Conservation (phyloP, 1,140 invertebrate genomes). For the Drosophila mojavensis region DNA sequence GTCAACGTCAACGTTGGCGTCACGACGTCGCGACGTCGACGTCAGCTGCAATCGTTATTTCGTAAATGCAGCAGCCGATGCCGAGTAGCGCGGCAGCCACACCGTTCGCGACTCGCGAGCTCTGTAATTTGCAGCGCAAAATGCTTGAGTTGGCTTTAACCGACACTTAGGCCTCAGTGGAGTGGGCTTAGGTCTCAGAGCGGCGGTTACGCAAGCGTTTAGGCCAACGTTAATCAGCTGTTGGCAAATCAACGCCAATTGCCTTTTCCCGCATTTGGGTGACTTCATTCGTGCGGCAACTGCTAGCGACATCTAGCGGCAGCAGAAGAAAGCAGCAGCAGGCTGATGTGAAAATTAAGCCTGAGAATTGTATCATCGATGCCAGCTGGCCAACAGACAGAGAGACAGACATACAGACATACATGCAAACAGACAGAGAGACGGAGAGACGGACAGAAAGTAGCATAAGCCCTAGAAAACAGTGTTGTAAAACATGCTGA, state of each 20-base stretch:
- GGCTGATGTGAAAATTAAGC: constrained; percentile 64
- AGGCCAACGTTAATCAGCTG: constrained; percentile 53
- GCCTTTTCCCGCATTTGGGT: not conserved
- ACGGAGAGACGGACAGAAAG: constrained; percentile 4
- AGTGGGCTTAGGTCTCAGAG: not conserved
- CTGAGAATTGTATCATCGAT: constrained; percentile 53
- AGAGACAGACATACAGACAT: not conserved
- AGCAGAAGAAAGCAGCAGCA: constrained; percentile 50
- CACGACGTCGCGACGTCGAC: not conserved
- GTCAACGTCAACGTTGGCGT: constrained; percentile 13
- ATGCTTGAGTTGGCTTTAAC: not conserved
- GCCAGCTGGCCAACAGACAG: constrained; percentile 53
- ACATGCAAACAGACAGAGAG: constrained; percentile 13
- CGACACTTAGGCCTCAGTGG: not conserved
- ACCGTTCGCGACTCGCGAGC: not conserved
- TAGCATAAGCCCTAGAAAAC: constrained; percentile 48
- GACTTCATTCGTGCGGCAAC: constrained; percentile 13
- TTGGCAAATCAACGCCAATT: constrained; percentile 55
- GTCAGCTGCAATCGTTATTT: constrained; percentile 19
- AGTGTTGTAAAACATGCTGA: constrained; percentile 50
- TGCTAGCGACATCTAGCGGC: not conserved
- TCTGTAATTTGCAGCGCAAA: constrained; percentile 39
- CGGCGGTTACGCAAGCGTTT: constrained; percentile 44
- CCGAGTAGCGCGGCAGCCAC: not conserved
- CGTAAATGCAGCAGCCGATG: constrained; percentile 16